These are phyloP conservation scores for Excalfactoria chinensis DNA, from an alignment of 2,113 vertebrate species.

Conservation along the genomic window DNA sequence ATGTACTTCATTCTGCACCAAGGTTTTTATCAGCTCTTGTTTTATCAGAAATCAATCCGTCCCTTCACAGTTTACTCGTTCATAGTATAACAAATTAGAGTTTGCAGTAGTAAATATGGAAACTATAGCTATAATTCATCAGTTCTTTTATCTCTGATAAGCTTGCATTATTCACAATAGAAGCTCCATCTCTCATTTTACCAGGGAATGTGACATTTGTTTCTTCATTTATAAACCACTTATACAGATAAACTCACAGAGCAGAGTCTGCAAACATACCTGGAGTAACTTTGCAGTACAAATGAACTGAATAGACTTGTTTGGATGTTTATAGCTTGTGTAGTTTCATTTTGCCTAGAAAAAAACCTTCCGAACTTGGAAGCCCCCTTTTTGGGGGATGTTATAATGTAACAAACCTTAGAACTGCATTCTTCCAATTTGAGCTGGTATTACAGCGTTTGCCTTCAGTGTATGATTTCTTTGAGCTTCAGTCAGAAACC, in stretches of 20 bases:
- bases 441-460: not conserved
- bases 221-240: constrained; percentile 16
- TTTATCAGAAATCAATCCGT: constrained; percentile 68
- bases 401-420: not conserved
- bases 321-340: not conserved
- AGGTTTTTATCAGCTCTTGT: constrained; percentile 52
- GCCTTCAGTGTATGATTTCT: not conserved
- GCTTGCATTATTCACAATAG: constrained; percentile 36
- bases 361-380: not conserved
- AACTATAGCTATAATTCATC: constrained; percentile 54
- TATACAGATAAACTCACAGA: constrained; percentile 30
- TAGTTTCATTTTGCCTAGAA: not conserved
- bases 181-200: constrained; percentile 44
- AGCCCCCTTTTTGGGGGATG: not conserved
- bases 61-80: constrained; percentile 64
- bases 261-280: constrained; percentile 3
- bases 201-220: constrained; percentile 38
- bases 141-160: constrained; percentile 58
- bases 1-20: constrained; percentile 53
- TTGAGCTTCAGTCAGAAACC: not conserved
- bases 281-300: not conserved
- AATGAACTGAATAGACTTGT: not conserved
- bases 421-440: not conserved
- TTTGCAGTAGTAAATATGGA: constrained; percentile 69
- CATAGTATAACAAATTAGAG: constrained; percentile 54